Evolutionary conservation across 2,888 invertebrate genomes (phyloP), one percentile per base, ranked within the genome.

Genomic region (Heliconius erato): DNA sequence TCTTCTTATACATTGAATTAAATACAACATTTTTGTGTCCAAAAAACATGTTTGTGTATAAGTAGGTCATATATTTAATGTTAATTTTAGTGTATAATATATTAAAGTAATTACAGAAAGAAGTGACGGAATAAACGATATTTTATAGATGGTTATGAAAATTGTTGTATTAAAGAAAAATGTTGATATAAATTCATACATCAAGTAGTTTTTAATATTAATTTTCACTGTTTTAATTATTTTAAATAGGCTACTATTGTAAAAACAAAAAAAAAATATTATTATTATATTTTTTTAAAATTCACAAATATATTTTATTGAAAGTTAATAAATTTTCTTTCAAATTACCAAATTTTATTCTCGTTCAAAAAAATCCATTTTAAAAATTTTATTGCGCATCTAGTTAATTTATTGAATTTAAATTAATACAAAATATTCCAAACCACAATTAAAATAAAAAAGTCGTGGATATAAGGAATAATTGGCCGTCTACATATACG

Each of bases 401-500:
- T 11, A 40, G 1, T n/a, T 14, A 14, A 40, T 71, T 44, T 71
- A 71, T n/a, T 44, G 44, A 44, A 26, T 26, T 44, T 9, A 63
- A 63, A 63, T n/a, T 23, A 63, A 77, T 40, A 40, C 9, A 0
- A 67, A 40, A 44, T 26, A 65, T 44, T 23, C 19, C 23, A 28
- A 78, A 26, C 23, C n/a, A 23, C 26, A 23, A 44, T 26, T 28
- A 26, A 12, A 5, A 5, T 23, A 11, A 44, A 14, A 19, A 54
- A 32, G 23, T 72, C 65, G 63, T 19, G 40, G 54, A 9, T 67
- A 71, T 59, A 14, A 65, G 71, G 63, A 54, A 77, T 44, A 80
- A 69, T 77, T 40, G 69, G 77, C 54, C 44, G 54, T 65, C 67
- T 80, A 72, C 80, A 82, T 40, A 71, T 83, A 83, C 32, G 16